Percentiles rank a stretch among this genome's conserved stretches.
These are phyloP conservation scores for Lutraria lutraria DNA, from an alignment of 2,888 invertebrate genomes.

Conservation along the genomic window DNA sequence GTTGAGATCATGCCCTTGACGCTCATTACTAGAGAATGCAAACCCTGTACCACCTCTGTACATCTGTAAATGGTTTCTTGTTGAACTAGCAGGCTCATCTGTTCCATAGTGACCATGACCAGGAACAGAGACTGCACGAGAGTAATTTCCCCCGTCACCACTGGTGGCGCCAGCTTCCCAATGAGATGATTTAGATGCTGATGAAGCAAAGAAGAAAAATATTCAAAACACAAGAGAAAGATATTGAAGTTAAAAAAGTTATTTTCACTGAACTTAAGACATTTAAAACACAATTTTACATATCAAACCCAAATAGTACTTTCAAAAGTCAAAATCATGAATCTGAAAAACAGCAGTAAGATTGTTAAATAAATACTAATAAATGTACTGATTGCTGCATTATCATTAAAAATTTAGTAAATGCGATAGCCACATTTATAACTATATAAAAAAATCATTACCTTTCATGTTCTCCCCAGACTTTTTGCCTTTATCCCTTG, in stretches of 20 bases:
- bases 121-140: constrained; percentile 41
- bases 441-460: neutral
- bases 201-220: neutral
- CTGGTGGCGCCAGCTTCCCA: neutral
- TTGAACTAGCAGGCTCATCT: neutral
- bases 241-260: too few species aligned
- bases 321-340: too few species aligned
- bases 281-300: too few species aligned
- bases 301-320: too few species aligned
- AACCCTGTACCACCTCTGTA: constrained; percentile 23
- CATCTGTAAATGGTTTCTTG: neutral
- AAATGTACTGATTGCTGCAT: too few species aligned
- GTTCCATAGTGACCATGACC: constrained; percentile 17
- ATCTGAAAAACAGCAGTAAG: too few species aligned
- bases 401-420: too few species aligned
- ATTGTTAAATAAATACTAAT: too few species aligned
- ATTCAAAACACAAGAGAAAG: neutral
- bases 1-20: constrained; percentile 5
- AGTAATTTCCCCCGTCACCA: constrained; percentile 31
- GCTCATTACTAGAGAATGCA: constrained; percentile 18
- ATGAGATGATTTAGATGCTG: constrained; percentile 19
- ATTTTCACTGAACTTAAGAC: too few species aligned
- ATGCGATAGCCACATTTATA: neutral
- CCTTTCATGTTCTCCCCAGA: constrained; percentile 46
- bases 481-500: constrained; percentile 53